phyloP scores from a whole-genome alignment of 2,113 vertebrate genomes.

The Gorsachius goisagi region DNA sequence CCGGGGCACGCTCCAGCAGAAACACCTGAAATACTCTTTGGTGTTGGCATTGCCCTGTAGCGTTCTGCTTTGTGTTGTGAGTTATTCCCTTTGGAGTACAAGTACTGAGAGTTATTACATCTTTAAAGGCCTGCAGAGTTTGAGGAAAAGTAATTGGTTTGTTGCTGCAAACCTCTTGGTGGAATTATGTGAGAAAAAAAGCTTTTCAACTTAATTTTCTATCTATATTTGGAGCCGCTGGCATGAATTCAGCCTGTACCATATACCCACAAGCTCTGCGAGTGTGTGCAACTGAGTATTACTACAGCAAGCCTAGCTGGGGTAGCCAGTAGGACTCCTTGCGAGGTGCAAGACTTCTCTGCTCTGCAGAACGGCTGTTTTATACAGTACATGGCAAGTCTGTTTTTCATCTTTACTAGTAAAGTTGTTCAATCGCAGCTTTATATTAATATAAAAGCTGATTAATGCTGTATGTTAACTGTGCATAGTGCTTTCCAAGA shows the following conservation, averaged over 20 bases:
- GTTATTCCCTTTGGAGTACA: conserved; percentile 49
- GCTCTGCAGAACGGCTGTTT: neutral
- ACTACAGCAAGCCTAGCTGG: neutral
- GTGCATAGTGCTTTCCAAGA: neutral
- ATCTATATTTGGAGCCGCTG: conserved; percentile 21
- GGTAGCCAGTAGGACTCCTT: neutral
- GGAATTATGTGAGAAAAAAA: conserved; percentile 22
- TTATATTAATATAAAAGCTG: conserved; percentile 19
- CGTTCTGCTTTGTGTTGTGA: conserved; percentile 12
- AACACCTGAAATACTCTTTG: conserved; percentile 44
- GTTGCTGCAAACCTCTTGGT: conserved; percentile 52
- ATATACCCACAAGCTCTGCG: neutral
- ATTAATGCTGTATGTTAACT: conserved; percentile 14
- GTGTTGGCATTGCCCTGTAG: conserved; percentile 42
- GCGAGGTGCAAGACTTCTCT: neutral
- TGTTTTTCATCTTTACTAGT: neutral
- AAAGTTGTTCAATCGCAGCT: neutral
- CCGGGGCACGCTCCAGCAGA: neutral
- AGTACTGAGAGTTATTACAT: conserved; percentile 22
- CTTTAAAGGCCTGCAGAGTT: conserved; percentile 51
- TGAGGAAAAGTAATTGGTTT: conserved; percentile 59
- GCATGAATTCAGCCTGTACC: conserved; percentile 12
- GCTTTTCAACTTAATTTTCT: conserved; percentile 54
- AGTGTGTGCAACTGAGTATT: neutral
- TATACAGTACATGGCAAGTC: neutral